Base-by-base conservation (phyloP, 1,140 invertebrate species). In the Octopus sinensis region DNA sequence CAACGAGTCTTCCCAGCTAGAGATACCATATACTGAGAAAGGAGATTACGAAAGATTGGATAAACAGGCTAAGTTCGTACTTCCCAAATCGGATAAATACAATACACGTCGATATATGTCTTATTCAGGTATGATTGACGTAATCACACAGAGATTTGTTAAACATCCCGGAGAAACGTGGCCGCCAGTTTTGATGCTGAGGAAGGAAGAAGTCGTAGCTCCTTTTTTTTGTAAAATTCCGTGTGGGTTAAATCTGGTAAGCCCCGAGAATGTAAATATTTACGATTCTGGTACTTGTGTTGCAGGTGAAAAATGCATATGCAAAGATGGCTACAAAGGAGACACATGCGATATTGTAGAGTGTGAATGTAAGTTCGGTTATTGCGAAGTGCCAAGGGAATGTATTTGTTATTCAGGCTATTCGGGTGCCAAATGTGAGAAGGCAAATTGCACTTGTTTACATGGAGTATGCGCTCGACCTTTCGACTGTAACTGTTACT, bases 201-300 rank as follows among this genome's bases (percentile, higher is more conserved):
- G 73, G n/a, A 54, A 75, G n/a, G 84, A 83, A 23, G 51, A 81
- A n/a, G 71, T 80, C 56, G 78, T 84, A 52, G 83, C 84, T 7
- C 84, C 84, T n/a, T 85, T 81, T 62, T 85, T 81, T 54, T 85
- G 84, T 81, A 54, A 43, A 4, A 17, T n/a, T 23, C 83, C 83
- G 12, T 85, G 84, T 84, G 84, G 84, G 17, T 83, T 83, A 56
- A 79, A 62, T 43, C 17, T 10, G 4, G 80, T 78, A 51, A 71
- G 77, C 78, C 68, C 77, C 17, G 81, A 62, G 78, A 82, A 85
- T 62, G 76, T 85, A 53, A 84, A 77, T 53, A 53, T 81, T 23
- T 85, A 85, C 53, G 52, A 84, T 71, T 83, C 81, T 83, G 84
- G 84, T 12, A 56, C 79, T 51, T 85, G 84, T 81, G 53, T 30